A percentile compares a stretch with the other conserved stretches of the same genome.
Evolutionary conservation across 1,140 invertebrate species (phyloP).

Genomic region (Ganaspis sp.): DNA sequence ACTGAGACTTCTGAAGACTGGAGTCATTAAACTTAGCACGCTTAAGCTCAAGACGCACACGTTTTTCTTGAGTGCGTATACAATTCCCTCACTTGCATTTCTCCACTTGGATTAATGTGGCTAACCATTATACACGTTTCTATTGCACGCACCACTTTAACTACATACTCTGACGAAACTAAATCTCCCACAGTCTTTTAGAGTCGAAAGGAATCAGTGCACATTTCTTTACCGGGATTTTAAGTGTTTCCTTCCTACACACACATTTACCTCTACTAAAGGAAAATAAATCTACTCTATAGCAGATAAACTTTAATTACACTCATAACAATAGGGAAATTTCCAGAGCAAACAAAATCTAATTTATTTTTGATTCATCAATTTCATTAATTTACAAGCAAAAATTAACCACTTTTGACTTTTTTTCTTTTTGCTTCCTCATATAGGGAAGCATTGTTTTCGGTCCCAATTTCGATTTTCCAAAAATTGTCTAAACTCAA

Average conservation of each 20-base stretch:
- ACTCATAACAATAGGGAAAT: neutral
- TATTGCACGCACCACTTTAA: constrained; percentile 25
- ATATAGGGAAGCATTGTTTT: too few relatives aligned
- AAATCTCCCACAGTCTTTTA: constrained; percentile 3
- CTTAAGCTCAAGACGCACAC: constrained; percentile 20
- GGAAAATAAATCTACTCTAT: neutral
- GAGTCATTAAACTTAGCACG: constrained; percentile 25
- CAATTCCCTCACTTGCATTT: neutral
- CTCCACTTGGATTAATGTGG: neutral
- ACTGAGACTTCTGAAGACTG: neutral
- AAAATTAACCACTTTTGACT: too few relatives aligned
- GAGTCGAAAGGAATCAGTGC: constrained; percentile 18
- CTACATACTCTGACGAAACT: neutral
- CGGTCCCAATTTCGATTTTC: too few relatives aligned
- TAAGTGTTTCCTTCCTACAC: constrained; percentile 17
- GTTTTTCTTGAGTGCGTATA: constrained; percentile 2
- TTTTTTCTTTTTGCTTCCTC: too few relatives aligned
- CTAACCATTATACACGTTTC: neutral
- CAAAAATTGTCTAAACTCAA: too few relatives aligned
- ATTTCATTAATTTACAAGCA: too few relatives aligned
- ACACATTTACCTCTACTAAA: neutral
- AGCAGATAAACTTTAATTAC: neutral
- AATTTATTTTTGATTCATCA: too few relatives aligned
- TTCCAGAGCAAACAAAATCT: too few relatives aligned
- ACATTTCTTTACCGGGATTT: constrained; percentile 25